A percentile compares a stretch with the other conserved stretches of the same genome.
Conservation (phyloP, 92 coral and sea anemone genomes). For the Parazoanthus atlanticus region DNA sequence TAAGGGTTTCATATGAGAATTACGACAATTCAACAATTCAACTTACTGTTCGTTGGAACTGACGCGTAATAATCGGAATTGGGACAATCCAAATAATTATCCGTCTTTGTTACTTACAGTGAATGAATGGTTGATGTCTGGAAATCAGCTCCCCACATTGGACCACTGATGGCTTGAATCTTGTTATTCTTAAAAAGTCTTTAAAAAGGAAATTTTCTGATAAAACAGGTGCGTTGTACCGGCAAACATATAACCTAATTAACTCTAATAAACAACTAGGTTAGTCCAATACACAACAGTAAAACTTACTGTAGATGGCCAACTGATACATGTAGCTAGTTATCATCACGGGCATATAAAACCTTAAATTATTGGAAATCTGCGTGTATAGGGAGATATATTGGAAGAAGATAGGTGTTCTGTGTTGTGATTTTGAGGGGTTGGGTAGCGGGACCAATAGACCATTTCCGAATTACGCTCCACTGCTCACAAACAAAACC, state of each 20-base stretch:
- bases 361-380: too few species aligned
- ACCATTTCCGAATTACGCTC: too few species aligned
- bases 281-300: background rate
- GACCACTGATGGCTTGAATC: conserved; percentile 46
- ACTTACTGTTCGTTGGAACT: background rate
- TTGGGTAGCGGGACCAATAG: too few species aligned
- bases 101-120: conserved; percentile 3
- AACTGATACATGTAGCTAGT: background rate
- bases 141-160: conserved; percentile 42
- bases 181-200: conserved; percentile 31
- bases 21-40: too few species aligned
- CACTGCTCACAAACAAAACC: too few species aligned
- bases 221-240: background rate
- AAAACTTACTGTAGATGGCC: background rate
- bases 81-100: background rate
- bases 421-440: too few species aligned
- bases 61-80: background rate
- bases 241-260: background rate
- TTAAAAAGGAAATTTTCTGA: background rate
- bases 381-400: too few species aligned
- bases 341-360: too few species aligned
- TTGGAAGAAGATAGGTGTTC: too few species aligned
- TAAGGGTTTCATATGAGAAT: too few species aligned
- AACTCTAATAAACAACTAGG: background rate
- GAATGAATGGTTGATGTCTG: conserved; percentile 9